phyloP scores from a whole-genome alignment of 2,888 invertebrate species.

The Synanthedon tipuliformis region DNA sequence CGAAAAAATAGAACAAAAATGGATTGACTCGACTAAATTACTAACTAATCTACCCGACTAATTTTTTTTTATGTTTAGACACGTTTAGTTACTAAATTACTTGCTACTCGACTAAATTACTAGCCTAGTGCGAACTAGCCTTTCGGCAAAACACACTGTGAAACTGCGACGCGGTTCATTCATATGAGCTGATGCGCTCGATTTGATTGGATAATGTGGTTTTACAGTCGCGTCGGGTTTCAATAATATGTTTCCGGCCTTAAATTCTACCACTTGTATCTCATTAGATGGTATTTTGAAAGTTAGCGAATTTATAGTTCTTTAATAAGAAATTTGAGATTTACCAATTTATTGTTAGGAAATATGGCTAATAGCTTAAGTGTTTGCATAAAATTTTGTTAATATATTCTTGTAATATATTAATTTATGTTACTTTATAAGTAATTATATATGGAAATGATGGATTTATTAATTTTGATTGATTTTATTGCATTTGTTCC shows the following conservation, averaged over 20 bases:
- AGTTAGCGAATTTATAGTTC: slow-evolving; percentile 67
- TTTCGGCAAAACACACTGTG: too few species aligned
- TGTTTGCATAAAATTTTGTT: slow-evolving; percentile 57
- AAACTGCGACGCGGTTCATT: too few species aligned
- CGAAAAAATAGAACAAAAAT: too few species aligned
- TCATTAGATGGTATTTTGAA: slow-evolving; percentile 68
- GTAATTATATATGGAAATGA: slow-evolving; percentile 46
- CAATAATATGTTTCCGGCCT: slow-evolving; percentile 31
- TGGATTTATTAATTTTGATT: slow-evolving; percentile 54
- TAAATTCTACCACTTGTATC: slow-evolving; percentile 66
- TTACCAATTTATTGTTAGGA: slow-evolving; percentile 64
- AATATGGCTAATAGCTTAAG: slow-evolving; percentile 57
- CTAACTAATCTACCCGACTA: too few species aligned
- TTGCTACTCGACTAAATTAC: too few species aligned
- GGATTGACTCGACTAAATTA: too few species aligned
- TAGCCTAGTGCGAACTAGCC: too few species aligned
- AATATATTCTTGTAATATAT: slow-evolving; percentile 65
- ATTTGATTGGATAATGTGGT: not conserved
- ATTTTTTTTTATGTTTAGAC: too few species aligned
- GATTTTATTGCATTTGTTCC: slow-evolving; percentile 71
- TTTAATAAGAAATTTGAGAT: slow-evolving; percentile 54
- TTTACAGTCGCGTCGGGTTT: not conserved
- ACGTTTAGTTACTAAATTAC: too few species aligned
- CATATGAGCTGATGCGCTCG: too few species aligned
- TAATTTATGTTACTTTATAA: slow-evolving; percentile 52